phyloP scores from a whole-genome alignment of 2,888 invertebrate species.

The Chirona hameri region DNA sequence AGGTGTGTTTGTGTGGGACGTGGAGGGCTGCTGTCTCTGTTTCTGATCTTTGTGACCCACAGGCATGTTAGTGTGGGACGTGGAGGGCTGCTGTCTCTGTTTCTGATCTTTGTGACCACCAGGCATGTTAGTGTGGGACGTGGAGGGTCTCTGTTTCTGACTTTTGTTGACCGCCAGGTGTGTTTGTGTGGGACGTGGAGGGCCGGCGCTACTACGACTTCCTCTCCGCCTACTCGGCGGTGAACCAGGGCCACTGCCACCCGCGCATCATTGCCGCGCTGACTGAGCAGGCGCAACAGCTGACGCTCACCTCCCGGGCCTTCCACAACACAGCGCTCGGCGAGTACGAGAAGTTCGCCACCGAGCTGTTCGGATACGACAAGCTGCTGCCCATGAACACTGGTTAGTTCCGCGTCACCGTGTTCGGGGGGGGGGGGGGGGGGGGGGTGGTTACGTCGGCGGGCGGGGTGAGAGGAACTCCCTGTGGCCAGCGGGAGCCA shows the following conservation, averaged over 20 bases:
- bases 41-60: background rate
- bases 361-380: constrained; percentile 77
- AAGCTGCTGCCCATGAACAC: constrained; percentile 78
- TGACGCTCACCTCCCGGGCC: constrained; percentile 86
- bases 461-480: too few relatives aligned
- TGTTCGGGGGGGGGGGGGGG: too few relatives aligned
- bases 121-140: constrained; percentile 88
- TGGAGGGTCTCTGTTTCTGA: constrained; percentile 63
- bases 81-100: constrained; percentile 76
- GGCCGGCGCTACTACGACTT: constrained; percentile 75
- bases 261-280: constrained; percentile 75
- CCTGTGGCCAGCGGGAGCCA: too few relatives aligned
- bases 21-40: constrained; percentile 63
- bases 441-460: too few relatives aligned
- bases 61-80: constrained; percentile 88
- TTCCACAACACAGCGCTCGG: constrained; percentile 85
- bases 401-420: constrained; percentile 56
- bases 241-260: constrained; percentile 93
- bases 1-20: constrained; percentile 63
- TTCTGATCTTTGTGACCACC: background rate
- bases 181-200: constrained; percentile 90
- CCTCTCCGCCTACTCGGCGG: constrained; percentile 74
- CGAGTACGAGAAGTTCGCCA: constrained; percentile 80
- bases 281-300: constrained; percentile 66
- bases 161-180: constrained; percentile 52